phyloP scores from a whole-genome alignment of 2,888 invertebrate species.

The Drosophila acutilabella region DNA sequence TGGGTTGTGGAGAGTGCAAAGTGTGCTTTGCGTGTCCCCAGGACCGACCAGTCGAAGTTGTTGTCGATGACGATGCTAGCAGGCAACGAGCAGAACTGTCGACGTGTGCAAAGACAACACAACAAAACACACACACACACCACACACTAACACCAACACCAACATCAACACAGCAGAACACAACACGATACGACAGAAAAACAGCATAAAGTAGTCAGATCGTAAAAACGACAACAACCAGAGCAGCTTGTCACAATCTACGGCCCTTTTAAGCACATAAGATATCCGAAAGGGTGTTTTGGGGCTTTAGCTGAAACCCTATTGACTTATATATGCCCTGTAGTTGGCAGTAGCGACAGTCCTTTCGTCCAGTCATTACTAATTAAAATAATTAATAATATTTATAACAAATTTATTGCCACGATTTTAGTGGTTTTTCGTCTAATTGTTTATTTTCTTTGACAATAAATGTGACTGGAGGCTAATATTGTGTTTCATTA shows the following conservation, averaged over 20 bases:
- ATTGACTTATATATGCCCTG: constrained; percentile 34
- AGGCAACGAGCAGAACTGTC: constrained; percentile 37
- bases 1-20: constrained; percentile 49
- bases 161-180: constrained; percentile 2
- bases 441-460: too few species aligned
- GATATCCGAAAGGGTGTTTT: constrained; percentile 13
- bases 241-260: constrained; percentile 50
- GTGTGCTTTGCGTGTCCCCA: constrained; percentile 42
- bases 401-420: too few species aligned
- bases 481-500: too few species aligned
- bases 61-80: constrained; percentile 34
- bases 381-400: too few species aligned
- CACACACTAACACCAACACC: background rate
- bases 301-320: background rate
- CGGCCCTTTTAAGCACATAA: constrained; percentile 39
- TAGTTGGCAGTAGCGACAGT: background rate
- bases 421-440: too few species aligned
- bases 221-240: constrained; percentile 61
- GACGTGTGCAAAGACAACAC: constrained; percentile 55
- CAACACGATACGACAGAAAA: constrained; percentile 32
- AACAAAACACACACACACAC: constrained; percentile 8
- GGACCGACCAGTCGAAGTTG: constrained; percentile 32
- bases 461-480: too few species aligned
- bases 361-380: too few species aligned
- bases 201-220: constrained; percentile 51